Conservation (phyloP, 2,888 invertebrate genomes). For the Cheiracanthium punctorium region DNA sequence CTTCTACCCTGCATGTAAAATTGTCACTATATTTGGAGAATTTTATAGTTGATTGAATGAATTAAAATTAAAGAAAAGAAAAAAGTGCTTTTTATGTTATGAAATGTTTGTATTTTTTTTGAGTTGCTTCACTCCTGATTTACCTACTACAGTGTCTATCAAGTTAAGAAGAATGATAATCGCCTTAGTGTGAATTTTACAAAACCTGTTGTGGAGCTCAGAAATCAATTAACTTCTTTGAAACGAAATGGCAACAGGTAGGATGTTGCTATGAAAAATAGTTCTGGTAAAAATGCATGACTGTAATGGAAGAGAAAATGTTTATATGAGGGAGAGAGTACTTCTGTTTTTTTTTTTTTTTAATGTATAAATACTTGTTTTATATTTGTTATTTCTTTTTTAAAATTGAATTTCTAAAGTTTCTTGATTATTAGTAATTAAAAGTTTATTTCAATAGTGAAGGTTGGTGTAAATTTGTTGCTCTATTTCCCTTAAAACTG, state of each 20-base stretch:
- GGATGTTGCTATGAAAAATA: neutral
- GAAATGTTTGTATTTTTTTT: neutral
- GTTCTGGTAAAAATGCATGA: conserved; percentile 33
- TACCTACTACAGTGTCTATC: conserved; percentile 25
- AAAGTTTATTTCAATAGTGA: no score
- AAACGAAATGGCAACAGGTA: conserved; percentile 56
- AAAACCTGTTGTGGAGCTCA: conserved; percentile 59
- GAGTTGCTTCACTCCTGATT: neutral
- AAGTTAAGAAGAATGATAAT: conserved; percentile 49
- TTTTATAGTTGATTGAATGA: no score
- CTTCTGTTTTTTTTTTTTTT: no score
- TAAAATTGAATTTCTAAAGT: no score
- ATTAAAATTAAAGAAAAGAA: no score
- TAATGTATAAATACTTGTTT: no score
- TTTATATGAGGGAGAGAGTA: neutral
- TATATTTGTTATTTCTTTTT: no score
- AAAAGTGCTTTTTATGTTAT: neutral
- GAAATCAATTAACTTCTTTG: conserved; percentile 45
- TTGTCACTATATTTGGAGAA: no score
- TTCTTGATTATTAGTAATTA: no score
- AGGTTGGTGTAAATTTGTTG: no score
- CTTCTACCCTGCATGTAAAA: no score
- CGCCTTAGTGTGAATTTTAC: conserved; percentile 45
- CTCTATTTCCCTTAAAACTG: no score
- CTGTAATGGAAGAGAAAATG: conserved; percentile 23